Conservation (phyloP, 2,113 vertebrate genomes). For the Dicentrarchus labrax region DNA sequence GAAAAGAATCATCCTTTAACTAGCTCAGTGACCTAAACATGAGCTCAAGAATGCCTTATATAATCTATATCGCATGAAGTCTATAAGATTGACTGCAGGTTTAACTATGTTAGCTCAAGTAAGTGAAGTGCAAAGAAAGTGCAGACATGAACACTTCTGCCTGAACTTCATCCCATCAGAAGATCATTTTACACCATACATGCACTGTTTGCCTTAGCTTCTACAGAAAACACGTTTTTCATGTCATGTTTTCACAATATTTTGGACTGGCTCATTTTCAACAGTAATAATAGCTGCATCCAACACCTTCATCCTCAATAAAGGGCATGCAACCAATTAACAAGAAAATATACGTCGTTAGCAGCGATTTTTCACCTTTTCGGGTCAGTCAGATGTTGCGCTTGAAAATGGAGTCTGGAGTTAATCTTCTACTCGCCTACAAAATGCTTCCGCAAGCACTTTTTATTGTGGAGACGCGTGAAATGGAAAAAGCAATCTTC, state of each 20-base stretch:
- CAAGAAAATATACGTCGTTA: not conserved
- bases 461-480: constrained; percentile 44
- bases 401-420: constrained; percentile 4
- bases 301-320: not conserved
- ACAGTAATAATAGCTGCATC: not conserved
- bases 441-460: constrained; percentile 69
- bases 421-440: constrained; percentile 61
- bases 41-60: not conserved
- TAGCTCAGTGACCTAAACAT: constrained; percentile 3
- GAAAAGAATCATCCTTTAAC: not conserved
- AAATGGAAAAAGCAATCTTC: constrained; percentile 69
- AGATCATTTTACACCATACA: too few species aligned
- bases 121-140: too few species aligned
- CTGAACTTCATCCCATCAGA: too few species aligned
- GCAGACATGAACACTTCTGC: too few species aligned
- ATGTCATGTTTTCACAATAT: too few species aligned
- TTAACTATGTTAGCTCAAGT: not conserved
- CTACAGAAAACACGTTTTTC: too few species aligned
- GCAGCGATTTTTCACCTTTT: constrained; percentile 37
- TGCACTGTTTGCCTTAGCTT: too few species aligned
- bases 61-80: not conserved
- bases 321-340: constrained; percentile 17
- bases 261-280: not conserved
- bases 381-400: constrained; percentile 27
- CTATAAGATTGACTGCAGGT: too few species aligned